Evolutionary conservation across 2,113 vertebrate genomes (phyloP).

Genomic region (Centrocercus urophasianus): DNA sequence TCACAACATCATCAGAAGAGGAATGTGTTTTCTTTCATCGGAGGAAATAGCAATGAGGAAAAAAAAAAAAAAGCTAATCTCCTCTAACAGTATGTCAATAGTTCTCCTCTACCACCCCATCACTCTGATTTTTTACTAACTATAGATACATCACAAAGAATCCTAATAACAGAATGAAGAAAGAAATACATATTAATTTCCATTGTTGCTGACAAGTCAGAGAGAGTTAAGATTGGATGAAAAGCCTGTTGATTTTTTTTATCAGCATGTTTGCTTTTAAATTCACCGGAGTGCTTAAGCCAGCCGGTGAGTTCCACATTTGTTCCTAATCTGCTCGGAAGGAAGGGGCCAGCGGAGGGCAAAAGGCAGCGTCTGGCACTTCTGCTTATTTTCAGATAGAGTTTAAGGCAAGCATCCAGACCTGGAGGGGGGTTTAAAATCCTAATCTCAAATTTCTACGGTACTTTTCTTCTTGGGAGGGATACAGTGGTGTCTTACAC

Average conservation of each 20-base stretch:
- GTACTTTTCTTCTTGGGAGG: not conserved
- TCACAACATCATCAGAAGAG: constrained; percentile 59
- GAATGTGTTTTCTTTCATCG: constrained; percentile 36
- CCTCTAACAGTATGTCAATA: constrained; percentile 4
- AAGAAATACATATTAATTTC: not conserved
- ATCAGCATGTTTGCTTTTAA: constrained; percentile 31
- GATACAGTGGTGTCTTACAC: not conserved
- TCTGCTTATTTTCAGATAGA: constrained; percentile 59
- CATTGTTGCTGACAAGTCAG: not conserved
- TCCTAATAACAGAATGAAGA: not conserved
- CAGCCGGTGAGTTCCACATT: constrained; percentile 27
- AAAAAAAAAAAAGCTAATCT: not conserved
- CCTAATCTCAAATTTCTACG: constrained; percentile 26
- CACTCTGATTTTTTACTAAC: not conserved
- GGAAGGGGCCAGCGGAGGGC: constrained; percentile 29
- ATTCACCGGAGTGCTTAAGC: not conserved
- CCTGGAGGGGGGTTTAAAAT: constrained; percentile 28
- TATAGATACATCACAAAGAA: not conserved
- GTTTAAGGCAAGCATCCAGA: constrained; percentile 42
- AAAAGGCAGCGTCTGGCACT: constrained; percentile 47
- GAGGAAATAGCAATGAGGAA: constrained; percentile 7
- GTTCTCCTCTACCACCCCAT: constrained; percentile 5
- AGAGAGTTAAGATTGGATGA: constrained; percentile 17
- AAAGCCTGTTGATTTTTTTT: constrained; percentile 47
- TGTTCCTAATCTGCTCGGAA: constrained; percentile 62